Conservation (phyloP, 2,113 vertebrate genomes). For the Mustelus asterias region DNA sequence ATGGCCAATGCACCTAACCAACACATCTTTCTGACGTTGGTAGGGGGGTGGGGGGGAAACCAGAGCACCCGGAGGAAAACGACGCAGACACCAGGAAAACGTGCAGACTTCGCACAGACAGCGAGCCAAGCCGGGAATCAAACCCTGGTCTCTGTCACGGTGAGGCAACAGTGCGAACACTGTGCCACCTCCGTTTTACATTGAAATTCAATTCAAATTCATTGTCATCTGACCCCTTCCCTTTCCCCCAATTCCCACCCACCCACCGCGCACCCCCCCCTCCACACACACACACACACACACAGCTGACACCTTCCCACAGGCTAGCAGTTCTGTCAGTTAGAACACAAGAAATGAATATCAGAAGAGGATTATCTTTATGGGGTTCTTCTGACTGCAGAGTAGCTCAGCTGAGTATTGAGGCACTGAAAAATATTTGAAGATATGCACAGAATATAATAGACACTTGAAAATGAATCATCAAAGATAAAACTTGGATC, state of each 20-base stretch:
- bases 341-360: neutral
- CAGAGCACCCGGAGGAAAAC: no score
- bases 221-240: neutral
- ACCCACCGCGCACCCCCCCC: no score
- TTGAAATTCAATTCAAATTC: neutral
- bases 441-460: neutral
- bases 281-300: no score
- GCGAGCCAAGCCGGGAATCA: no score
- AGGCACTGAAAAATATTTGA: neutral
- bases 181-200: neutral
- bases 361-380: neutral
- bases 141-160: no score
- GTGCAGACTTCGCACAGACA: no score
- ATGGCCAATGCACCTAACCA: no score
- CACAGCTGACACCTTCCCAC: neutral
- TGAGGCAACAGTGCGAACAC: no score
- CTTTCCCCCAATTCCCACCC: no score
- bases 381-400: neutral
- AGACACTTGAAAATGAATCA: neutral
- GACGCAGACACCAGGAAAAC: no score
- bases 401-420: neutral
- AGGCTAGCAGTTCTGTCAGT: neutral
- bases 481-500: neutral
- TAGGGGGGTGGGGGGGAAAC: no score
- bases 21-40: no score